phyloP scores from a whole-genome alignment of 2,113 vertebrate species.

The Tylochromis polylepis region DNA sequence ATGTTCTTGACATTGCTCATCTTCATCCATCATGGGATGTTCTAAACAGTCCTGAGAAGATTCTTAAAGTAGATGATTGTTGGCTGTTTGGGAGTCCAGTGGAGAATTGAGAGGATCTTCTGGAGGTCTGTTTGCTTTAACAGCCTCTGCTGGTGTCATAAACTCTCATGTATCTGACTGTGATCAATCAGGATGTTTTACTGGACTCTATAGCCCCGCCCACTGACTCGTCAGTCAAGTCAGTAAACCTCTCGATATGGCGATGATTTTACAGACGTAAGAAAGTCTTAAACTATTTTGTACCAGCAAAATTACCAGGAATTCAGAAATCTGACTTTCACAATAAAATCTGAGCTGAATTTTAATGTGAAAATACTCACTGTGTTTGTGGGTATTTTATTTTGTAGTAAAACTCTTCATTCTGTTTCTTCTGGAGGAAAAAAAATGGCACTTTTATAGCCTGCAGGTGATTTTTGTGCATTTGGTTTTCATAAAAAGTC shows the following conservation, averaged over 20 bases:
- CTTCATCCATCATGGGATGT: not conserved
- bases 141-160: not conserved
- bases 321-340: not conserved
- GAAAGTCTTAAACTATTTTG: not conserved
- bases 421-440: not conserved
- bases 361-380: not conserved
- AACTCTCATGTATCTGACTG: not conserved
- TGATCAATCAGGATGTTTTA: not conserved
- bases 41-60: not conserved
- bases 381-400: not conserved
- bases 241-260: not conserved
- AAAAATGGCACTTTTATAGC: not conserved
- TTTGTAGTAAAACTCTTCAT: constrained; percentile 6
- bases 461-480: not conserved
- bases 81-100: accelerated
- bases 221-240: not conserved
- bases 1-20: not conserved
- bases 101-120: not conserved
- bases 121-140: not conserved
- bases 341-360: not conserved
- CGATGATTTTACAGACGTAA: not conserved
- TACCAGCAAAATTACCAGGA: not conserved
- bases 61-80: not conserved
- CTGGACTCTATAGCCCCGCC: not conserved
- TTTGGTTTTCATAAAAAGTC: not conserved